Evolutionary conservation across 1,140 invertebrate genomes (phyloP).

Genomic region (Philopotamus ludificatus): DNA sequence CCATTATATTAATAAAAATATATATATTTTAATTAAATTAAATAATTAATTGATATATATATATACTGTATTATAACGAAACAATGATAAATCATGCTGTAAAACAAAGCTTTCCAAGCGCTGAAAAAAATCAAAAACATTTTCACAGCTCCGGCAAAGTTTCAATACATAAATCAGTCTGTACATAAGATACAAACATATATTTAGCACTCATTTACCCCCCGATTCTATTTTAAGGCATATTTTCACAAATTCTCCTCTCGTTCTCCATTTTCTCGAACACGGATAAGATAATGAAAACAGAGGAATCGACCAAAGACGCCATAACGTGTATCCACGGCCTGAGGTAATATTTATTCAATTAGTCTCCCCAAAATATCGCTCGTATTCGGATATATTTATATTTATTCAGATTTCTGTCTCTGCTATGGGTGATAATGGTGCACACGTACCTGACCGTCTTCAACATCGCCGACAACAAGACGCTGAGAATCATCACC

Average conservation of each 20-base stretch:
- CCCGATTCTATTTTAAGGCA: constrained; percentile 47
- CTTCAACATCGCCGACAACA: constrained; percentile 74
- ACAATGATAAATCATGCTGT: no score
- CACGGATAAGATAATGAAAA: constrained; percentile 52
- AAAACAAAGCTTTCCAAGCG: no score
- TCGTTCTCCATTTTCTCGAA: constrained; percentile 62
- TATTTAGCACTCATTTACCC: not conserved
- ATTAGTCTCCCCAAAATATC: not conserved
- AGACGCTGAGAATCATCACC: constrained; percentile 71
- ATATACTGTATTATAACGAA: no score
- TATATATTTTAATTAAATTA: no score
- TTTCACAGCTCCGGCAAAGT: no score
- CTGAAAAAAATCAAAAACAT: no score
- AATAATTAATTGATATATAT: no score
- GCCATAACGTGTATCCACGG: constrained; percentile 79
- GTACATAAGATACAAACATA: no score
- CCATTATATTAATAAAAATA: no score
- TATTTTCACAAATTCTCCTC: constrained; percentile 59
- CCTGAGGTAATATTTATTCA: constrained; percentile 55
- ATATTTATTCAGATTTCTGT: constrained; percentile 62
- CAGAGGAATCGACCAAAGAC: constrained; percentile 54
- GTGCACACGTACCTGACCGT: constrained; percentile 85
- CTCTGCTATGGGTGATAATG: constrained; percentile 88
- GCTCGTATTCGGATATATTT: not conserved
- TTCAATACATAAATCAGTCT: no score